Conservation (phyloP, 2,888 invertebrate species). For the Camponotus fellah region DNA sequence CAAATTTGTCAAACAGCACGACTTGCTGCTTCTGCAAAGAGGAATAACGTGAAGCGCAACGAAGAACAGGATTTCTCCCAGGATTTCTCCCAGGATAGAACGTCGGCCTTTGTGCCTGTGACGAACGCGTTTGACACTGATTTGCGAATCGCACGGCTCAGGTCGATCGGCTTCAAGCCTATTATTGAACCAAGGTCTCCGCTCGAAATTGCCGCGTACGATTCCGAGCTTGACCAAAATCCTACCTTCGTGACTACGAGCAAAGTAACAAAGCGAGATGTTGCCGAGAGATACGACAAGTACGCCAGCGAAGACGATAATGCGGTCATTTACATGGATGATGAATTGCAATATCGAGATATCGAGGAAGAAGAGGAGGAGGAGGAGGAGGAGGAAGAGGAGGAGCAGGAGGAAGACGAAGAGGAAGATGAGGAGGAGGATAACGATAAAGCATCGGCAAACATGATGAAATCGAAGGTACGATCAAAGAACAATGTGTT, state of each 20-base stretch:
- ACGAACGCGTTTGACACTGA: constrained; percentile 77
- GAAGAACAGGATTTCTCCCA: no score
- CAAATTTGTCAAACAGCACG: background rate
- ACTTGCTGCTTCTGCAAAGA: background rate
- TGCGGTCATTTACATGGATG: constrained; percentile 83
- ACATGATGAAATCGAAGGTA: background rate
- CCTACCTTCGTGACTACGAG: constrained; percentile 27
- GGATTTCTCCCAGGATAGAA: constrained; percentile 44
- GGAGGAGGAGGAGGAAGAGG: no score
- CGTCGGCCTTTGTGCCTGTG: constrained; percentile 83
- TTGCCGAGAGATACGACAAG: constrained; percentile 81
- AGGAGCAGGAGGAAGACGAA: no score
- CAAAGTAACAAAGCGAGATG: constrained; percentile 73
- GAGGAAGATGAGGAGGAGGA: no score
- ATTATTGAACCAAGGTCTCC: constrained; percentile 70
- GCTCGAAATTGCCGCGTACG: background rate
- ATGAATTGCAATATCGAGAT: constrained; percentile 82
- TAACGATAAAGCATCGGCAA: background rate
- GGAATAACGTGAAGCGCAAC: background rate
- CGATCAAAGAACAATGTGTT: constrained; percentile 8
- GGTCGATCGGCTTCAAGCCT: constrained; percentile 83
- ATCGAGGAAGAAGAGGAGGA: constrained; percentile 76
- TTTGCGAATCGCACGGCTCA: constrained; percentile 78
- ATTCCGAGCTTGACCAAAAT: background rate
- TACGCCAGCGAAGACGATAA: constrained; percentile 82